phyloP scores from a whole-genome alignment of 1,140 invertebrate genomes.

The Microplitis demolitor region DNA sequence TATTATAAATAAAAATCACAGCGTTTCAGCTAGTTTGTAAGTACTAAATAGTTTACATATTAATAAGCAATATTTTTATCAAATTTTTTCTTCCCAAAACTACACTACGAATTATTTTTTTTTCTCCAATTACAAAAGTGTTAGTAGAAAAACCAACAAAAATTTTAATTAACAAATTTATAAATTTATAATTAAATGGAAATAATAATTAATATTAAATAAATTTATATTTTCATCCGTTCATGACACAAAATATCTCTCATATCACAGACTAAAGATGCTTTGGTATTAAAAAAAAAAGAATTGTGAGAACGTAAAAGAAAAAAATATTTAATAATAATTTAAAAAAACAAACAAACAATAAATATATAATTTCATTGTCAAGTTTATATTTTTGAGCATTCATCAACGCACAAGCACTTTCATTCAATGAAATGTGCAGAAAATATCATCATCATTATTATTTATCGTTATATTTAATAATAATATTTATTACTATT shows the following conservation, averaged over 20 bases:
- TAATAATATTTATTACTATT: slow-evolving; percentile 1
- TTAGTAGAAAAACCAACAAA: neutral
- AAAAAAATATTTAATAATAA: neutral
- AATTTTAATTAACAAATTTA: neutral
- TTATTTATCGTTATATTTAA: too few relatives aligned
- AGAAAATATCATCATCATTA: too few relatives aligned
- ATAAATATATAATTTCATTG: neutral
- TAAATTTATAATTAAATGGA: neutral
- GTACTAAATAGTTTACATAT: neutral
- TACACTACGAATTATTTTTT: neutral
- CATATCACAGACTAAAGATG: slow-evolving; percentile 63
- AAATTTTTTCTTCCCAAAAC: neutral
- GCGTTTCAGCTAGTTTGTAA: neutral
- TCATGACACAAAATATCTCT: slow-evolving; percentile 24
- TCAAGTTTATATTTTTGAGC: slow-evolving; percentile 9
- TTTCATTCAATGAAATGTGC: slow-evolving; percentile 24
- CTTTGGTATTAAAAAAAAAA: slow-evolving; percentile 59
- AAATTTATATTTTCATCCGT: neutral
- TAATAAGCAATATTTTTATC: neutral
- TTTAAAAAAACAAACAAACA: neutral
- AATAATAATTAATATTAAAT: neutral
- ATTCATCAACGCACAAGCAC: slow-evolving; percentile 30
- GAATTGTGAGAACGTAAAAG: neutral
- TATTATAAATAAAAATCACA: neutral
- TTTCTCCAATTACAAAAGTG: neutral